phyloP scores from a whole-genome alignment of 2,113 vertebrate genomes.

The Ceyx margarethae region DNA sequence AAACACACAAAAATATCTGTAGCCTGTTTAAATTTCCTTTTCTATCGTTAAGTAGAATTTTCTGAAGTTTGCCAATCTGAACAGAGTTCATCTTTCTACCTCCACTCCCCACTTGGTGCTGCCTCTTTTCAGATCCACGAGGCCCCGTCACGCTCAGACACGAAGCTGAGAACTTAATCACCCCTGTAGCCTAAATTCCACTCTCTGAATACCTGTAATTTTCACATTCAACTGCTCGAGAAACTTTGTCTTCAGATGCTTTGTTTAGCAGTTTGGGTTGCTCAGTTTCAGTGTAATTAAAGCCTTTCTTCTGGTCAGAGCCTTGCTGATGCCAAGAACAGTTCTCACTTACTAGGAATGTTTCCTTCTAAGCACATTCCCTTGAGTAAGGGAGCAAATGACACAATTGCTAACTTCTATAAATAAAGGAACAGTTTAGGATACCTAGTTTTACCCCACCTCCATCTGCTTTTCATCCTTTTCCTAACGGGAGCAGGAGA shows the following conservation, averaged over 20 bases:
- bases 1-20: neutral
- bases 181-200: neutral
- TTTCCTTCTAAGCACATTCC: conserved; percentile 73
- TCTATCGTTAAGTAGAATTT: neutral
- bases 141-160: neutral
- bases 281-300: conserved; percentile 32
- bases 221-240: neutral
- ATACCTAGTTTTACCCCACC: conserved; percentile 14
- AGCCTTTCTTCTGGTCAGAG: conserved; percentile 47
- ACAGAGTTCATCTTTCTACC: neutral
- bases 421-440: conserved; percentile 63
- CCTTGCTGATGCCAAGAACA: conserved; percentile 55
- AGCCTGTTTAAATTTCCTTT: neutral
- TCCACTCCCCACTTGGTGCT: neutral
- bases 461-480: conserved; percentile 30
- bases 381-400: conserved; percentile 58
- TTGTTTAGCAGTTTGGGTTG: neutral
- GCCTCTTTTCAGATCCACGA: neutral
- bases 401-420: conserved; percentile 70
- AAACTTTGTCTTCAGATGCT: neutral
- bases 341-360: conserved; percentile 69
- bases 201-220: neutral
- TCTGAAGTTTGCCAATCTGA: neutral
- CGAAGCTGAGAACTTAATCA: neutral
- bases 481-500: neutral